phyloP scores from a whole-genome alignment of 2,888 invertebrate species.

The Lysandra coridon region DNA sequence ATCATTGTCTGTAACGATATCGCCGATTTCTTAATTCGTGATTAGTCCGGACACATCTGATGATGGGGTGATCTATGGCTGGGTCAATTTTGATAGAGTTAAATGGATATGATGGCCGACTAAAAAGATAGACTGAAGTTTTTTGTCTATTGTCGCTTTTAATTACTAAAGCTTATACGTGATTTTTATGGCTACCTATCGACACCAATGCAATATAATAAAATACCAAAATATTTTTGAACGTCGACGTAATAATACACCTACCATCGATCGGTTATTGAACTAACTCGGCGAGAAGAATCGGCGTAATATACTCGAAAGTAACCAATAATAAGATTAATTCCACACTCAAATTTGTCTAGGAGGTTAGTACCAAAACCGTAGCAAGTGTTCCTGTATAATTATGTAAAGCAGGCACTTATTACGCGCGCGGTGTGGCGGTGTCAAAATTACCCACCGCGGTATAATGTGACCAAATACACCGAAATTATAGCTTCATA shows the following conservation, averaged over 20 bases:
- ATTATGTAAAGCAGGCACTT: constrained; percentile 13
- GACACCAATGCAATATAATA: no score
- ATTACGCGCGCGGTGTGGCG: constrained; percentile 15
- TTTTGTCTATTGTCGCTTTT: background rate
- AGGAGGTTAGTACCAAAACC: background rate
- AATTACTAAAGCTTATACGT: background rate
- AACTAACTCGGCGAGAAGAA: no score
- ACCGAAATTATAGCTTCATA: constrained; percentile 3
- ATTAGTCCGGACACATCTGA: constrained; percentile 50
- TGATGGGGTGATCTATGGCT: constrained; percentile 1
- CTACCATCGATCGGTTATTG: no score
- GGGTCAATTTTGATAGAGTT: background rate
- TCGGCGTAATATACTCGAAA: no score
- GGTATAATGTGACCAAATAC: constrained; percentile 16
- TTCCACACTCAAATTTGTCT: background rate
- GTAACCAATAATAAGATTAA: no score
- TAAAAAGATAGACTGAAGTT: background rate
- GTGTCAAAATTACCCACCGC: constrained; percentile 36
- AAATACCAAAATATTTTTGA: no score
- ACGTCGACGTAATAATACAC: no score
- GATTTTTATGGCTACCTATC: no score
- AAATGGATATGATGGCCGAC: background rate
- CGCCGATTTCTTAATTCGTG: constrained; percentile 76
- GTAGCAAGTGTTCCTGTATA: constrained; percentile 1
- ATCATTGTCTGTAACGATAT: constrained; percentile 73